Evolutionary conservation across 2,113 vertebrate genomes (phyloP), one percentile per base, ranked within the genome.

Genomic region (Platichthys flesus): DNA sequence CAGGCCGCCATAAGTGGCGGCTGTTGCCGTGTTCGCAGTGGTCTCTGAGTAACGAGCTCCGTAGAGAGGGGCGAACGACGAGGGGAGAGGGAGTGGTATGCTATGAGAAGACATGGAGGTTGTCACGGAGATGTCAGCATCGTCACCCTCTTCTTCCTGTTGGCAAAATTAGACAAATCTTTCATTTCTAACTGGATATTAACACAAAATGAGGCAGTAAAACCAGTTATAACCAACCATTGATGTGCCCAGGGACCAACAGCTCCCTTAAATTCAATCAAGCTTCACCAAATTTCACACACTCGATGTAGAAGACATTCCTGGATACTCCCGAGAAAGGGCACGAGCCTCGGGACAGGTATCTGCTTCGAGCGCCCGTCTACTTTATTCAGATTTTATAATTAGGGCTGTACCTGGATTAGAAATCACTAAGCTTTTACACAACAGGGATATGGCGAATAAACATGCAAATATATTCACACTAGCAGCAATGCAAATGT

Each of bases 61-160:
- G 0, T 96, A 97, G 81, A 96, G 96, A 80, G 95, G 88, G 4
- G 94, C 92, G 23, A 91, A 90, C 0, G 91, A 84, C 78, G 95
- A 84, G 18, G 95, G 93, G 45, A 90, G 86, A 0, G 94, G 88
- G 87, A 95, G 94, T 90, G 96, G 91, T 90, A 96, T 96, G 93
- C 96, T 91, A 73, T 91, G 96, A 91, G 92, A 93, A 31, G 94
- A 76, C 55, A 95, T 74, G 0, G 92, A 93, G 82, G 95, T 93
- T 10, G 91, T 95, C 74, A 93, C 84, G 62, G 95, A 95, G 87
- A 95, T 55, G 65, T 97, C 96, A 6, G 95, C 94, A 54, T 97
- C 97, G 3, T 98, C 96, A 0, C 97, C 97, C 92, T 98, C 96
- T 92, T 99, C 97, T 85, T 99, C 96, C 97, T 98, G 91, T 74